Evolutionary conservation across 2,888 invertebrate species (phyloP).

Genomic region (Phlogophora meticulosa): DNA sequence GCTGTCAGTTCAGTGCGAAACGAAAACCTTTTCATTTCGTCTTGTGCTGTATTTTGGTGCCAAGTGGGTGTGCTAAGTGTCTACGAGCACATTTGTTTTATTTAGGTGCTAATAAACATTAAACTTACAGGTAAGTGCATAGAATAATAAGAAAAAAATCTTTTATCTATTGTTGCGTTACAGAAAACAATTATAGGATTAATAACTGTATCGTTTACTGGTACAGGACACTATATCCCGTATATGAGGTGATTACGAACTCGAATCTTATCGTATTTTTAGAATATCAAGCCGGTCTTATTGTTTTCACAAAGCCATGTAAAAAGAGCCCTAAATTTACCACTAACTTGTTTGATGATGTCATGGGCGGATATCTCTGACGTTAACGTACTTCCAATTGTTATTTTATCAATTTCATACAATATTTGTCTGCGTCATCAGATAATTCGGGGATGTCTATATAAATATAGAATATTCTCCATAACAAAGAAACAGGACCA

Average conservation of each 20-base stretch:
- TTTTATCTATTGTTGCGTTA: constrained; percentile 8
- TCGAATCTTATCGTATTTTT: constrained; percentile 28
- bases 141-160: constrained; percentile 15
- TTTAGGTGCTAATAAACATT: constrained; percentile 78
- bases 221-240: constrained; percentile 6
- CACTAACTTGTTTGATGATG: constrained; percentile 71
- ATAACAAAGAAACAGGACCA: neutral
- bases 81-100: constrained; percentile 78
- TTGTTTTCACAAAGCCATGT: constrained; percentile 21
- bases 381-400: constrained; percentile 50
- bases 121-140: constrained; percentile 82
- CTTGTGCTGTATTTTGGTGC: constrained; percentile 88
- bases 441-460: constrained; percentile 15
- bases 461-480: constrained; percentile 4
- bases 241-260: constrained; percentile 17
- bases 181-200: neutral
- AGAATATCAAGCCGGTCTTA: constrained; percentile 44
- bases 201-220: constrained; percentile 17
- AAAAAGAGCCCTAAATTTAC: constrained; percentile 11
- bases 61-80: constrained; percentile 86
- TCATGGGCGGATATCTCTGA: constrained; percentile 74
- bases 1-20: constrained; percentile 84
- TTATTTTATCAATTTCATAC: constrained; percentile 46
- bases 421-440: constrained; percentile 27
- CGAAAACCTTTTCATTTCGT: constrained; percentile 80